These are phyloP conservation scores for Craterocephalus amniculus DNA, from an alignment of 2,797 vertebrate species.

Conservation along the genomic window DNA sequence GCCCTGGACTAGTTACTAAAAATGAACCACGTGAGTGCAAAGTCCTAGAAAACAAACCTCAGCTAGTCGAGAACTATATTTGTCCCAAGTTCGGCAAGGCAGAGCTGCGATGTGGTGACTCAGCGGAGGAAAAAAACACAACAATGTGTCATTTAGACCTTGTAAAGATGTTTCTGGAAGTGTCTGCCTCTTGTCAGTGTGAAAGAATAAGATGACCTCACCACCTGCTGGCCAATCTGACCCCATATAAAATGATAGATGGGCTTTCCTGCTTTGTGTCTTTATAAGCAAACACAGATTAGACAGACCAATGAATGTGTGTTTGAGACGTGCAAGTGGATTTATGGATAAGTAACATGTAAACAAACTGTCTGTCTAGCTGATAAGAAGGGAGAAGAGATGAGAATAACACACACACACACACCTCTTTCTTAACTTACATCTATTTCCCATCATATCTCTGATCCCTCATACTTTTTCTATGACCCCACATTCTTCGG, in stretches of 20 bases:
- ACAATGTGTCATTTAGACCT: not conserved
- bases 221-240: not conserved
- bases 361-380: not conserved
- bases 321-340: not conserved
- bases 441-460: not conserved
- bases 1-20: not conserved
- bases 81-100: not conserved
- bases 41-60: not conserved
- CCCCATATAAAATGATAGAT: not conserved
- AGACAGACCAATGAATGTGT: not conserved
- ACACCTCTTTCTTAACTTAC: too few species aligned
- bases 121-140: not conserved
- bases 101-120: not conserved
- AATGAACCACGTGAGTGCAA: not conserved
- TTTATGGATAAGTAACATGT: not conserved
- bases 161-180: not conserved
- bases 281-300: slow-evolving; percentile 1
- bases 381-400: not conserved
- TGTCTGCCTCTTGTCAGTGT: not conserved
- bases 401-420: not conserved
- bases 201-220: slow-evolving; percentile 1
- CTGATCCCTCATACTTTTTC: not conserved
- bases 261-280: not conserved
- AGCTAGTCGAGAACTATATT: slow-evolving; percentile 12
- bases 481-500: not conserved